Evolutionary conservation across 2,113 vertebrate genomes (phyloP), one percentile per base, ranked within the genome.

Genomic region (Amblyornis subalaris): DNA sequence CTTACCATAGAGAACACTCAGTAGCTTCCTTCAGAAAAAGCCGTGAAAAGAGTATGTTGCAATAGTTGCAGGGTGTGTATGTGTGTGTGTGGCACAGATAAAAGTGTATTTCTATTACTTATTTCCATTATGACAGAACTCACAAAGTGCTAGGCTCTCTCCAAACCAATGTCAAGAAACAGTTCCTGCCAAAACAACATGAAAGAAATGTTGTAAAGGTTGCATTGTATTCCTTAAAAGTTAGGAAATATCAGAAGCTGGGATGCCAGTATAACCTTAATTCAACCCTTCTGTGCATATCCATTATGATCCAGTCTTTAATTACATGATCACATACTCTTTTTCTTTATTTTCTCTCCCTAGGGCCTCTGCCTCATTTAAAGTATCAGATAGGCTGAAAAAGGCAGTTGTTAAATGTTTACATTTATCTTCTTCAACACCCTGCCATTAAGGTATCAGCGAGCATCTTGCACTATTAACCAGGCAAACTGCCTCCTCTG

Each of bases 201-300:
- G 50, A 89, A 94, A 95, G 44, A 79, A 88, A 51, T 83, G 71
- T 89, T 93, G 83, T 48, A 87, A 92, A 94, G 57, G 70, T 92
- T 95, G 62, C 67, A 93, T 6, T 69, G 51, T 82, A 19, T 80
- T 92, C 54, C 74, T 85, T 93, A 88, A 87, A 89, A 83, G 50
- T 89, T 88, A 77, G 74, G 93, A 83, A 96, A 93, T 89, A 66
- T 21, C 71, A 89, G 71, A 76, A 91, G 77, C 62, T 92, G 48
- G 21, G 29, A 57, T 90, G 84, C 53, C 65, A 89, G 77, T 73
- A 89, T 69, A 91, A 95, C 58, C 81, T 93, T 91, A 91, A 91
- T 89, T 79, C 89, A 94, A 89, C 62, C 9, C 35, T 76, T 76
- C 28, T 83, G 54, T 64, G 81, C 50, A 82, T 70, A 83, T 58